Base-by-base conservation (phyloP, 2,888 invertebrate species). In the Agonopterix subpropinquella region DNA sequence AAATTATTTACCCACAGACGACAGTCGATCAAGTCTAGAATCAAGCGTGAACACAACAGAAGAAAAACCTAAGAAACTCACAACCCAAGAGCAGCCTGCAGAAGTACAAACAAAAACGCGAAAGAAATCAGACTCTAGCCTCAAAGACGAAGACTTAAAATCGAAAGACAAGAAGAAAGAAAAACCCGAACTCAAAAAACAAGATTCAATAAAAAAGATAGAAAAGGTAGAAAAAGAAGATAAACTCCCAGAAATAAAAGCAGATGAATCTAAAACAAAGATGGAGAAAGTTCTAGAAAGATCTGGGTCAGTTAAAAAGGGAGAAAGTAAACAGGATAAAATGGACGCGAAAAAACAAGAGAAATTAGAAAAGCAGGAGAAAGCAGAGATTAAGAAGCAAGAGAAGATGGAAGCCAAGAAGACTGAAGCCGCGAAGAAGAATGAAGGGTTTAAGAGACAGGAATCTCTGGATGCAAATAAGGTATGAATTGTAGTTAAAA, bases 41-140 rank as follows among this genome's bases (percentile, higher is more conserved):
- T 51, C 73, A 4, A 39, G 10, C n/a, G 4, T 39, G n/a, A 53
- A 61, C 1, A 52, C 62, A 1, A 57, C 68, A 1, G 82, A 80
- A 35, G 83, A 83, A 1, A 67, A 73, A 44, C 58, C 68, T 9
- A 75, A 72, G 45, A 78, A 79, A 50, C 57, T 61, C 7, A 52
- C 50, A 36, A 46, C 56, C 1, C 62, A 48, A 11, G 44, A 48
- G 5, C 11, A 35, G 3, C 18, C 44, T 8, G 39, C 44, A 41
- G 77, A 76, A 41, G 52, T 63, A 5, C 76, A 72, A 44, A 67
- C 68, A 0, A 87, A 85, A 56, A 54, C 74, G 1, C 67, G 85
- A 35, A 86, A 86, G 62, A 87, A 85, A 53, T 83, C 86, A 0
- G 87, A 88, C 60, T 76, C 86, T 1, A 82, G 83, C 48, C 64